Percentiles rank a stretch among this genome's conserved stretches.
Evolutionary conservation across 2,888 invertebrate species (phyloP).

Genomic region (Drosophila hawaiiensis): DNA sequence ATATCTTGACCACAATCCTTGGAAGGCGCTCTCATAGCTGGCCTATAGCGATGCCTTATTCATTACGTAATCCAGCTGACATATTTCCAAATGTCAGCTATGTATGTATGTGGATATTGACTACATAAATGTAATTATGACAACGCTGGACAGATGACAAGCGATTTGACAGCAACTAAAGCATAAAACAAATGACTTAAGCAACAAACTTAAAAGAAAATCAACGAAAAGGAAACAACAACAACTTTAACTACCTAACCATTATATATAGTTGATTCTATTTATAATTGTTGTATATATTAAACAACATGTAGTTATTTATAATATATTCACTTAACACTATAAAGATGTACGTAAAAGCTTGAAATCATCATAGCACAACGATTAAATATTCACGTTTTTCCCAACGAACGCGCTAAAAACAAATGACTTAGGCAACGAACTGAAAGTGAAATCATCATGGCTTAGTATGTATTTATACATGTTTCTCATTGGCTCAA

Average conservation of each 20-base stretch:
- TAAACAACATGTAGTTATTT: background rate
- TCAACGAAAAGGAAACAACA: background rate
- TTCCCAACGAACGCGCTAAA: background rate
- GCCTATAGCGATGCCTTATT: constrained; percentile 56
- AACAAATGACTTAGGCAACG: constrained; percentile 51
- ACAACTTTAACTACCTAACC: background rate
- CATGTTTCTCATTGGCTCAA: constrained; percentile 61
- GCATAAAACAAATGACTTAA: constrained; percentile 51
- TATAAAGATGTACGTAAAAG: background rate
- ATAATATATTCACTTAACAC: background rate
- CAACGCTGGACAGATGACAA: constrained; percentile 61
- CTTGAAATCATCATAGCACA: background rate
- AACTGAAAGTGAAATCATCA: constrained; percentile 57
- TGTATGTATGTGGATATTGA: constrained; percentile 48
- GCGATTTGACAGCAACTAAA: constrained; percentile 34
- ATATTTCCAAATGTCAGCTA: constrained; percentile 70
- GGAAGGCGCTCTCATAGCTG: constrained; percentile 36
- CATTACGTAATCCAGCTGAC: constrained; percentile 67
- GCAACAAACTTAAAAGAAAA: constrained; percentile 34
- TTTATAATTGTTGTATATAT: background rate
- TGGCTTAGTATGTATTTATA: constrained; percentile 36
- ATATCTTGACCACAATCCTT: constrained; percentile 50
- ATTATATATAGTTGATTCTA: background rate
- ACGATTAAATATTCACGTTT: background rate
- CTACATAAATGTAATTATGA: constrained; percentile 76